A percentile compares a stretch with the other conserved stretches of the same genome.
phyloP scores from a whole-genome alignment of 2,113 vertebrate species.

The Butorides virescens region DNA sequence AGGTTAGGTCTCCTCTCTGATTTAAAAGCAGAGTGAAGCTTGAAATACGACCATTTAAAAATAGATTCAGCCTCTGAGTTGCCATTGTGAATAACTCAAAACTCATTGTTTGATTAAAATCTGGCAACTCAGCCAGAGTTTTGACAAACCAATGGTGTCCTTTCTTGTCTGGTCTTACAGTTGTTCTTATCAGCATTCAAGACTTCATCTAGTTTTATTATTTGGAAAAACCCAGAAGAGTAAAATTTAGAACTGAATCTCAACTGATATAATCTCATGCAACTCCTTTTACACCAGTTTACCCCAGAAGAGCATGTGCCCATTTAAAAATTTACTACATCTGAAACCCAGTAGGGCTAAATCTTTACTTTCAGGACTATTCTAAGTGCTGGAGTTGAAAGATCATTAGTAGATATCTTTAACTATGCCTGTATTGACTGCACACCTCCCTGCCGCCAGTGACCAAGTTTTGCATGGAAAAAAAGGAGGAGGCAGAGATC shows the following conservation, averaged over 20 bases:
- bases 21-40: conserved; percentile 5
- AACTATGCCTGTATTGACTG: background rate
- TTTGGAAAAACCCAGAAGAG: background rate
- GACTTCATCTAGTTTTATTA: background rate
- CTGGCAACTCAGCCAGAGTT: background rate
- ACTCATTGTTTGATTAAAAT: background rate
- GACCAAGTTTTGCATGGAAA: background rate
- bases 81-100: background rate
- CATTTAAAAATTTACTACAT: background rate
- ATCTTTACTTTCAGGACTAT: background rate
- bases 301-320: background rate
- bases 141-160: background rate
- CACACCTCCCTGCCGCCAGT: background rate
- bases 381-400: background rate
- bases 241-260: background rate
- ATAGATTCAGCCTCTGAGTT: background rate
- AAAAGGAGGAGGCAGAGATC: background rate
- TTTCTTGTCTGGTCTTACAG: background rate
- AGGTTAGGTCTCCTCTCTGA: background rate
- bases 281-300: background rate
- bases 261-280: background rate
- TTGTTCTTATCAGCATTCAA: background rate
- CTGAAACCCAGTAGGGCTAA: background rate
- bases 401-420: background rate
- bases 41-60: background rate